phyloP scores from a whole-genome alignment of 2,888 invertebrate genomes.

The Dasysyrphus albostriatus region DNA sequence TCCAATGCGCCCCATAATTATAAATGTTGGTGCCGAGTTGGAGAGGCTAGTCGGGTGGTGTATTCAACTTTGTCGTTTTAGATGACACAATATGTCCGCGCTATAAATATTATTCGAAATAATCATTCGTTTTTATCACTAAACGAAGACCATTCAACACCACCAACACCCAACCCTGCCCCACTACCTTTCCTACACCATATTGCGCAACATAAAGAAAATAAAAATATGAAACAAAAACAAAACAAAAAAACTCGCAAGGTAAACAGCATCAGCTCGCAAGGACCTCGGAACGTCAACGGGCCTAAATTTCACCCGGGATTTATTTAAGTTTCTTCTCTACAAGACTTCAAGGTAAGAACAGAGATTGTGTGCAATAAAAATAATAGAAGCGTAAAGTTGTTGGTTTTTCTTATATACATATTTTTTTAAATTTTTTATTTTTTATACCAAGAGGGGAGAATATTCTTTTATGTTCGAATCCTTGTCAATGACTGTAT shows the following conservation, averaged over 20 bases:
- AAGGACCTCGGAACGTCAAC: slow-evolving; percentile 57
- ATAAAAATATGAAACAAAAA: slow-evolving; percentile 46
- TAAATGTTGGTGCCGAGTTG: not conserved
- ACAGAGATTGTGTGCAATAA: slow-evolving; percentile 67
- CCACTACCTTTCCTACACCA: not conserved
- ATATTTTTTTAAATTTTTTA: not conserved
- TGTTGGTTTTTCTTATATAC: slow-evolving; percentile 40
- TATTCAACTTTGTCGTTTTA: slow-evolving; percentile 41
- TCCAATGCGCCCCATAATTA: not conserved
- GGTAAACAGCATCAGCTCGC: slow-evolving; percentile 55
- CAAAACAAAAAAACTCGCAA: slow-evolving; percentile 49
- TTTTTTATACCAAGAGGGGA: slow-evolving; percentile 18
- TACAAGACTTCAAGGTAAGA: slow-evolving; percentile 46
- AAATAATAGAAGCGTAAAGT: slow-evolving; percentile 71
- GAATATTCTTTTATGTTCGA: slow-evolving; percentile 56
- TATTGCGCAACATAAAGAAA: slow-evolving; percentile 43
- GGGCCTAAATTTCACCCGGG: slow-evolving; percentile 71
- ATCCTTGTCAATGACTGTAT: slow-evolving; percentile 46
- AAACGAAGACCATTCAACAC: slow-evolving; percentile 23
- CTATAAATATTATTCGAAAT: slow-evolving; percentile 70
- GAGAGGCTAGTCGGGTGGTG: not conserved
- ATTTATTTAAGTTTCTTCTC: slow-evolving; percentile 66
- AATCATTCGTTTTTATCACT: slow-evolving; percentile 58
- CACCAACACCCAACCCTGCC: not conserved
- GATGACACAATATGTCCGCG: slow-evolving; percentile 73